Conservation (phyloP, 2,797 vertebrate genomes). For the Babyrousa celebensis region DNA sequence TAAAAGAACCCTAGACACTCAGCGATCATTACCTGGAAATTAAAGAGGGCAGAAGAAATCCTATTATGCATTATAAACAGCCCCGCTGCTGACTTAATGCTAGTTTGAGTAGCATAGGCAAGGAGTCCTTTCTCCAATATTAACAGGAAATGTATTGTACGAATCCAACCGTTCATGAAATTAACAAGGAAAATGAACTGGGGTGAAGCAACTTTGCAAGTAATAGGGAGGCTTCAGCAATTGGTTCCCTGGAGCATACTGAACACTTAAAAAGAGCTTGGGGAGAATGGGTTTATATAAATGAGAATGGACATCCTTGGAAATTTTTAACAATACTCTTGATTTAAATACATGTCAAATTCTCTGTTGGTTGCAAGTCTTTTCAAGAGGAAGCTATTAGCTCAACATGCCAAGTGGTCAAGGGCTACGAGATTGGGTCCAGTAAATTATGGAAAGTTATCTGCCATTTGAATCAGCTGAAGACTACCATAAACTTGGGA, state of each 20-base stretch:
- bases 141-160: slow-evolving; percentile 80
- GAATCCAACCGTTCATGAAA: slow-evolving; percentile 79
- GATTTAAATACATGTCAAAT: slow-evolving; percentile 77
- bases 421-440: not conserved
- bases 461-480: slow-evolving; percentile 13
- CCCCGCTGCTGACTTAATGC: slow-evolving; percentile 75
- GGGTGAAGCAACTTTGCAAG: slow-evolving; percentile 74
- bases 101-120: slow-evolving; percentile 67
- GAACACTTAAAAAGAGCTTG: slow-evolving; percentile 59
- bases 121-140: slow-evolving; percentile 79
- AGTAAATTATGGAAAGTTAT: not conserved
- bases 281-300: slow-evolving; percentile 33
- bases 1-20: slow-evolving; percentile 72
- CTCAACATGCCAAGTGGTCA: slow-evolving; percentile 72
- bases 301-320: slow-evolving; percentile 59
- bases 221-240: slow-evolving; percentile 65
- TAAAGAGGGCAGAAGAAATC: slow-evolving; percentile 76
- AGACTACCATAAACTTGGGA: not conserved
- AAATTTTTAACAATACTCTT: slow-evolving; percentile 73
- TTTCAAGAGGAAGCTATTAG: slow-evolving; percentile 56
- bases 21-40: slow-evolving; percentile 76
- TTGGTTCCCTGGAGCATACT: slow-evolving; percentile 36
- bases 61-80: slow-evolving; percentile 76
- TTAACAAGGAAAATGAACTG: slow-evolving; percentile 84
- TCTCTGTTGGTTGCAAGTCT: slow-evolving; percentile 43